Evolutionary conservation across 2,113 vertebrate species (phyloP).

Genomic region (Vulpes lagopus): DNA sequence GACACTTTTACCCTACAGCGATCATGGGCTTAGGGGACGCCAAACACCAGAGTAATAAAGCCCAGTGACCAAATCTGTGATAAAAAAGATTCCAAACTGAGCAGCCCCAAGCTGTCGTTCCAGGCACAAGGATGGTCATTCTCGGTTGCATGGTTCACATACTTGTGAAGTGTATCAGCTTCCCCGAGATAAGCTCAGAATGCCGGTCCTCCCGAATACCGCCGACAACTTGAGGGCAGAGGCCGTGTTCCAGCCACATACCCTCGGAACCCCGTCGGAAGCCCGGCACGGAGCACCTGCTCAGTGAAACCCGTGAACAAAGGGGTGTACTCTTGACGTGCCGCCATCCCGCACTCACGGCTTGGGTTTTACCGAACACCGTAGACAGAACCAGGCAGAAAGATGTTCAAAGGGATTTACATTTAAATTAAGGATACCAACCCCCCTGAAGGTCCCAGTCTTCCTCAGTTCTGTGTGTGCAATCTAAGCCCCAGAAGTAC

Average conservation of each 20-base stretch:
- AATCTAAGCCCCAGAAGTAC: not conserved
- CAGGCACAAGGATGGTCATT: conserved; percentile 68
- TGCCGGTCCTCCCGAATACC: conserved; percentile 64
- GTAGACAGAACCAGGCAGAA: not conserved
- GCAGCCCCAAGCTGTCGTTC: conserved; percentile 78
- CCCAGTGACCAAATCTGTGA: conserved; percentile 58
- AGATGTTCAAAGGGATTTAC: not conserved
- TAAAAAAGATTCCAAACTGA: conserved; percentile 80
- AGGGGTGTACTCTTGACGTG: not conserved
- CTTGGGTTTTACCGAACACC: not conserved
- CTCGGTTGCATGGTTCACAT: conserved; percentile 73
- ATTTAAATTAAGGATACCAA: not conserved
- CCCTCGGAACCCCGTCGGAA: not conserved
- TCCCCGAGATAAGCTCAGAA: conserved; percentile 77
- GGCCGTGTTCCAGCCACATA: conserved; percentile 16
- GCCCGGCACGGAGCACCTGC: not conserved
- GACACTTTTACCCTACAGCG: conserved; percentile 64
- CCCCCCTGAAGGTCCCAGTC: not conserved
- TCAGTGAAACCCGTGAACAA: not conserved
- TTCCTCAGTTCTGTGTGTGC: conserved; percentile 41
- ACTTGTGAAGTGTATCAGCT: conserved; percentile 74
- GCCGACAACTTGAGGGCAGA: conserved; percentile 36
- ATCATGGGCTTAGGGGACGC: conserved; percentile 43
- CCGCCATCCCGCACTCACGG: not conserved
- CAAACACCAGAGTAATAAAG: conserved; percentile 67